Conservation (phyloP, 2,113 vertebrate species). For the Platanista minor region DNA sequence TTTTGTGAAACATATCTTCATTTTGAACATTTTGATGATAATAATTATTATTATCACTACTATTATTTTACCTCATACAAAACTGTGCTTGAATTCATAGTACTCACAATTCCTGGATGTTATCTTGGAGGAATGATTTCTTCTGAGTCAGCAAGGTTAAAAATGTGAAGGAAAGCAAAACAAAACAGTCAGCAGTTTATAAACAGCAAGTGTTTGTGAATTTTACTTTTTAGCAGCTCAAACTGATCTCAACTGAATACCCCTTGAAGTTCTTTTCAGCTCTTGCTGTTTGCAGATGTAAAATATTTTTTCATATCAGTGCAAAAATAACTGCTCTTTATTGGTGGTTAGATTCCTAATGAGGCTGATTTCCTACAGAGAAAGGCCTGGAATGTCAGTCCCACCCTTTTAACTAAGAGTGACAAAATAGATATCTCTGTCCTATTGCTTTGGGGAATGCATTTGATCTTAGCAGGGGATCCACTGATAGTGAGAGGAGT, state of each 20-base stretch:
- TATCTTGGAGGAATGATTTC: not conserved
- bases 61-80: not conserved
- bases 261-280: not conserved
- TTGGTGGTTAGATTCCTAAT: not conserved
- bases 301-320: not conserved
- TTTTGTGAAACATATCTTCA: not conserved
- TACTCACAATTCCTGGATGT: not conserved
- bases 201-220: not conserved
- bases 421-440: not conserved
- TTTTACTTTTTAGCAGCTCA: not conserved
- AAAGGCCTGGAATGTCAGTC: not conserved
- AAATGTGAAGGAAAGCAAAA: not conserved
- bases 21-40: not conserved
- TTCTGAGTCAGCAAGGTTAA: not conserved
- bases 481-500: not conserved
- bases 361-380: not conserved
- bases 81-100: not conserved
- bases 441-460: not conserved
- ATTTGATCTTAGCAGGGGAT: constrained; percentile 12
- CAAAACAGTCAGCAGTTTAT: not conserved
- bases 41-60: not conserved
- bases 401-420: not conserved
- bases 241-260: not conserved
- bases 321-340: not conserved
- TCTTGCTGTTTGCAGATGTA: not conserved